A percentile compares a stretch with the other conserved stretches of the same genome.
Evolutionary conservation across 2,888 invertebrate species (phyloP).

Genomic region (Monopis laevigella): DNA sequence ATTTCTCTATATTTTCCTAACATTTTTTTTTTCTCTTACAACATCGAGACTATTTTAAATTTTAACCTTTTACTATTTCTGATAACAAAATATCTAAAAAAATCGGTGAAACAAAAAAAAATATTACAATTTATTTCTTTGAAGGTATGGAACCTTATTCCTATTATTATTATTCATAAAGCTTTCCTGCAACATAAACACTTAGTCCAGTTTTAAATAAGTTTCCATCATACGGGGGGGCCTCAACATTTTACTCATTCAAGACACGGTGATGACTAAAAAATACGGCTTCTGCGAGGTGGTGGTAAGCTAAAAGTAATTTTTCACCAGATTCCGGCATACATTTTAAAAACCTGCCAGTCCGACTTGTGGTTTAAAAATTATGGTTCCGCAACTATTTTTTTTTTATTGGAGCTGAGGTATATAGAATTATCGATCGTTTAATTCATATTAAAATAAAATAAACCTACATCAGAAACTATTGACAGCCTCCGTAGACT

Average conservation of each 20-base stretch:
- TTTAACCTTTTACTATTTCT: too few species aligned
- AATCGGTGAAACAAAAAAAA: background rate
- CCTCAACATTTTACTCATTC: conserved; percentile 37
- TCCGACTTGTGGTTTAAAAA: too few species aligned
- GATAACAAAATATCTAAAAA: too few species aligned
- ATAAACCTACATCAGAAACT: too few species aligned
- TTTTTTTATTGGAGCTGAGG: too few species aligned
- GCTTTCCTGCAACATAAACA: conserved; percentile 24
- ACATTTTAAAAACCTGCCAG: conserved; percentile 64
- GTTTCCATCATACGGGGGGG: conserved; percentile 43
- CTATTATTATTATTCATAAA: conserved; percentile 14
- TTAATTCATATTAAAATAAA: too few species aligned
- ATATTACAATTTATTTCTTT: conserved; percentile 17
- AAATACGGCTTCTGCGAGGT: conserved; percentile 42
- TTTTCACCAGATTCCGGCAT: conserved; percentile 55
- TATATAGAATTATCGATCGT: too few species aligned
- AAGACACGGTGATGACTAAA: conserved; percentile 44
- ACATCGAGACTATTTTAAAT: too few species aligned
- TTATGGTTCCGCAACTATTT: too few species aligned
- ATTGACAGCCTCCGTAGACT: too few species aligned
- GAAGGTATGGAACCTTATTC: conserved; percentile 16
- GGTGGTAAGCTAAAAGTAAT: conserved; percentile 45
- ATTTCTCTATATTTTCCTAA: too few species aligned
- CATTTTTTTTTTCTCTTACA: too few species aligned
- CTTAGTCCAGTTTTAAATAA: conserved; percentile 35